phyloP scores from a whole-genome alignment of 1,140 invertebrate genomes.

The Eciton burchellii region DNA sequence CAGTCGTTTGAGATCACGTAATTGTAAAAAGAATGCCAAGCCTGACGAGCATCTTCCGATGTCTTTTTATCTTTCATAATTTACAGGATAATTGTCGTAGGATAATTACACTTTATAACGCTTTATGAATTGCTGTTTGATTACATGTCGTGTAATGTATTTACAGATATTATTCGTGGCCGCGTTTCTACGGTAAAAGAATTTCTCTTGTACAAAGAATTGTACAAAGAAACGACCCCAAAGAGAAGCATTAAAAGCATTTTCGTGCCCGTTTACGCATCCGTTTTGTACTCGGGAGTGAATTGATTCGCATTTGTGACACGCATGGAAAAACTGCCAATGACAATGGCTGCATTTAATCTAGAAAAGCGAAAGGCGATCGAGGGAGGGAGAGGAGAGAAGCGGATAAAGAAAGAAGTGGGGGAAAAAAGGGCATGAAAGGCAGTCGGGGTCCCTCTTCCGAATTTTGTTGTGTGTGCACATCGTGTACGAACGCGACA shows the following conservation, averaged over 20 bases:
- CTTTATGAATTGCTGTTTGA: too few relatives aligned
- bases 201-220: not conserved
- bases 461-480: constrained; percentile 32
- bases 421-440: not conserved
- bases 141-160: not conserved
- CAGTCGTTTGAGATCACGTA: too few relatives aligned
- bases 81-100: too few relatives aligned
- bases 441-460: constrained; percentile 5
- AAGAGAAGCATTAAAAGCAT: not conserved
- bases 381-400: not conserved
- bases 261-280: not conserved
- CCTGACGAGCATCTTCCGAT: too few relatives aligned
- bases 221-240: not conserved
- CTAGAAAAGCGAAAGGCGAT: not conserved
- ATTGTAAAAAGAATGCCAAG: too few relatives aligned
- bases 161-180: not conserved
- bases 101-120: too few relatives aligned
- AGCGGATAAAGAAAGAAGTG: constrained; percentile 1
- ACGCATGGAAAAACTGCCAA: constrained; percentile 10
- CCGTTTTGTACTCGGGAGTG: not conserved
- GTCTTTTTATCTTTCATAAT: too few relatives aligned
- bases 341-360: constrained; percentile 10
- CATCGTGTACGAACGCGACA: constrained; percentile 19
- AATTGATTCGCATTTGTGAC: not conserved
- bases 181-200: too few relatives aligned